phyloP scores from a whole-genome alignment of 2,797 vertebrate genomes.

The Molossus alvarezi region DNA sequence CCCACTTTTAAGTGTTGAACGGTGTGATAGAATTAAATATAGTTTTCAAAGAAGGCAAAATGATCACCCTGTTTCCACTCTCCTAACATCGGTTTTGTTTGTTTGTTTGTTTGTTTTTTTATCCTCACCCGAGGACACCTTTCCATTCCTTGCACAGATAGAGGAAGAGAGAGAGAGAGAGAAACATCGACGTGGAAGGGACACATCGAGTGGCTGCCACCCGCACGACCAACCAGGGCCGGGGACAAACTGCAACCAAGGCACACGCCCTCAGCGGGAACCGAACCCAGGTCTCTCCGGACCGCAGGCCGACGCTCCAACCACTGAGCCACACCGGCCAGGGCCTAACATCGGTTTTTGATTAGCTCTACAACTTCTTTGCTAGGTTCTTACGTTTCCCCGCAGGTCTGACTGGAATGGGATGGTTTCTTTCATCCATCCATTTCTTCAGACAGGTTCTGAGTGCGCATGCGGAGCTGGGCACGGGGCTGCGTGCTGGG shows the following conservation, averaged over 20 bases:
- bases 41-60: slow-evolving; percentile 13
- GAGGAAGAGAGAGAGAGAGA: no score
- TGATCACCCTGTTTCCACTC: not conserved
- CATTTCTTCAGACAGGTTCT: slow-evolving; percentile 6
- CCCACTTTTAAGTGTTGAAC: slow-evolving; percentile 3
- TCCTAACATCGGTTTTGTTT: not conserved
- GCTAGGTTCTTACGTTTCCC: not conserved
- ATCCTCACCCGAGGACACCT: no score
- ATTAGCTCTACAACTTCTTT: not conserved
- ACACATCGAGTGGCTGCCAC: no score
- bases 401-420: not conserved
- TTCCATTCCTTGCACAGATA: no score
- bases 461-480: not conserved
- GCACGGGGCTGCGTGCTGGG: not conserved
- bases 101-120: no score
- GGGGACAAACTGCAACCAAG: no score
- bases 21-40: not conserved
- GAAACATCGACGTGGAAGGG: no score
- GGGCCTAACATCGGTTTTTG: not conserved
- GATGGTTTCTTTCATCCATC: not conserved
- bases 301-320: no score
- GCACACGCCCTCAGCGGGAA: no score
- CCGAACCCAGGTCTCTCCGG: no score
- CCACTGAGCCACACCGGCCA: no score
- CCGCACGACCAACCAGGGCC: no score